Conservation (phyloP, 2,797 vertebrate species). For the Ctenopoma multispine region DNA sequence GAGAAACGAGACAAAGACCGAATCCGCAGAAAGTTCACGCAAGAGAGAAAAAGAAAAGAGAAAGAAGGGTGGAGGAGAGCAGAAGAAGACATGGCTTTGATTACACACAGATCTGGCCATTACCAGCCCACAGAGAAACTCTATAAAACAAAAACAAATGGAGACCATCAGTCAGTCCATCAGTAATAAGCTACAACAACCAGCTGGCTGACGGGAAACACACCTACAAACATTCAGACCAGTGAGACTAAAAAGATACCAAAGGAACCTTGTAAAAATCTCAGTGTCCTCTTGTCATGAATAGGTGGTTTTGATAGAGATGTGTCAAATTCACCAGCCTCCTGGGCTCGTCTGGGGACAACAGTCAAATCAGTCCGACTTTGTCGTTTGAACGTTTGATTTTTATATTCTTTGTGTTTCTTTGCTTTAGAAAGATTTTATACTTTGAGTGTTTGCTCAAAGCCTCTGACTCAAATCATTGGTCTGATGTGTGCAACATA, state of each 20-base stretch:
- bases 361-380: conserved; percentile 7
- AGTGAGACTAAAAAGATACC: conserved; percentile 29
- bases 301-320: conserved; percentile 42
- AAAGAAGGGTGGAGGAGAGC: background rate
- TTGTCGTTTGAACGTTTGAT: background rate
- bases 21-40: conserved; percentile 46
- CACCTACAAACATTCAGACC: conserved; percentile 19
- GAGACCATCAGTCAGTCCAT: conserved; percentile 56
- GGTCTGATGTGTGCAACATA: background rate
- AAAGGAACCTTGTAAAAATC: conserved; percentile 39
- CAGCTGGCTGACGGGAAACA: conserved; percentile 64
- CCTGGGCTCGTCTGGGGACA: background rate
- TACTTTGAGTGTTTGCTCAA: background rate
- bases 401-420: conserved; percentile 20
- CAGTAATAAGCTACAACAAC: conserved; percentile 61
- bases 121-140: conserved; percentile 50
- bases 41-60: conserved; percentile 12
- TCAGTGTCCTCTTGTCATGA: conserved; percentile 47
- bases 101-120: conserved; percentile 57
- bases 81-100: conserved; percentile 47
- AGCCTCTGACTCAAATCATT: background rate
- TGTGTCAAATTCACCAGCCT: background rate
- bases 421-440: background rate
- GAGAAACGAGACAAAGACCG: background rate
- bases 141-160: conserved; percentile 68